Evolutionary conservation across 2,888 invertebrate genomes (phyloP).

Genomic region (Pollenia angustigena): DNA sequence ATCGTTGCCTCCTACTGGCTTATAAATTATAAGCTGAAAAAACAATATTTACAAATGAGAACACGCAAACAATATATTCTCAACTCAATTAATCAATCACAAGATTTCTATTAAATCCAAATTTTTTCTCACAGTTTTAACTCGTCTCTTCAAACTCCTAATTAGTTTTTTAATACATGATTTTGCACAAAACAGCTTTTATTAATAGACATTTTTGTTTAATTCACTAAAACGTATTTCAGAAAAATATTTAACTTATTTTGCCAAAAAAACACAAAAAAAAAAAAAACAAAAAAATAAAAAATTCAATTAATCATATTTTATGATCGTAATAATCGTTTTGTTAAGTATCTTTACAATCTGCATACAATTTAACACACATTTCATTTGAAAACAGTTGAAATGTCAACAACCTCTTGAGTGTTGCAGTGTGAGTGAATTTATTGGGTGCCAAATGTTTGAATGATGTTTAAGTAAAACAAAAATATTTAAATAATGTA

Average conservation of each 20-base stretch:
- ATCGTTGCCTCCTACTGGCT: neutral
- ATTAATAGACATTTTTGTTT: neutral
- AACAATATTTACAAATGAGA: neutral
- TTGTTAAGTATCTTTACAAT: constrained; percentile 40
- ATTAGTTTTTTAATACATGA: constrained; percentile 43
- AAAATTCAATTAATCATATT: constrained; percentile 56
- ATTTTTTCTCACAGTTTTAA: constrained; percentile 2
- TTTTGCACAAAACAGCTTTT: constrained; percentile 24
- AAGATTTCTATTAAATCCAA: neutral
- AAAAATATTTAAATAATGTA: constrained; percentile 35
- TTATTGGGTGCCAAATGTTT: constrained; percentile 20
- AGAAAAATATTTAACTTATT: constrained; percentile 17
- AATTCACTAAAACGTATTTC: constrained; percentile 8
- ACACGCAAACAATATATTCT: neutral
- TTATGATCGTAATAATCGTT: neutral
- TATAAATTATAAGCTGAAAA: neutral
- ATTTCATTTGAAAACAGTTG: constrained; percentile 45
- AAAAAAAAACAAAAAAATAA: neutral
- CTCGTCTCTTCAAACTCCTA: constrained; percentile 15
- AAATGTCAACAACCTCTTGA: constrained; percentile 57
- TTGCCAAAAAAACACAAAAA: neutral
- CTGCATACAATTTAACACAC: constrained; percentile 35
- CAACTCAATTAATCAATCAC: constrained; percentile 29
- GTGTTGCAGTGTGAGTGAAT: neutral
- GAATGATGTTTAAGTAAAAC: neutral